These are phyloP conservation scores for Drosophila tsacasi DNA, from an alignment of 1,140 invertebrate species.

Conservation along the genomic window DNA sequence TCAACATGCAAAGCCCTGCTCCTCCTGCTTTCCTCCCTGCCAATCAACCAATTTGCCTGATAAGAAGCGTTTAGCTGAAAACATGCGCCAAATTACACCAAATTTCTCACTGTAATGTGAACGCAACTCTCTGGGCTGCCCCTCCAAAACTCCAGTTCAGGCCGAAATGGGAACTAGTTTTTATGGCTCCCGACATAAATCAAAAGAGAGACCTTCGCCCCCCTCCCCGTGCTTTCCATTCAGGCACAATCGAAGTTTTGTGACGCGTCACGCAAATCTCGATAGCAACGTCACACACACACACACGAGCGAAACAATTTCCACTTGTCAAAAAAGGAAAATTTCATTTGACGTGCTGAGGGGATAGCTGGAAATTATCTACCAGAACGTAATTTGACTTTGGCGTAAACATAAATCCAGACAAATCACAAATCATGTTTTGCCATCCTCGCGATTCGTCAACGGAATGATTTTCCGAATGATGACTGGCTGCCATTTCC, in stretches of 20 bases:
- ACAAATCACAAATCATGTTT: slow-evolving; percentile 73
- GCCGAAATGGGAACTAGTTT: slow-evolving; percentile 51
- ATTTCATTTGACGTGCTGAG: slow-evolving; percentile 50
- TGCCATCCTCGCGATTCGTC: slow-evolving; percentile 61
- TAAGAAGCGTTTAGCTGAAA: slow-evolving; percentile 81
- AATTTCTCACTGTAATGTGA: slow-evolving; percentile 78
- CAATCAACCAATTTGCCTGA: slow-evolving; percentile 79
- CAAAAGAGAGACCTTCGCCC: slow-evolving; percentile 54
- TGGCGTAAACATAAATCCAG: slow-evolving; percentile 59
- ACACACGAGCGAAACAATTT: slow-evolving; percentile 41
- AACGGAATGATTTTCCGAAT: slow-evolving; percentile 31
- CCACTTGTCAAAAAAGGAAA: slow-evolving; percentile 61
- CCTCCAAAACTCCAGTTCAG: too few relatives aligned
- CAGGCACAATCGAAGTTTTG: slow-evolving; percentile 52
- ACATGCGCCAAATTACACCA: slow-evolving; percentile 79
- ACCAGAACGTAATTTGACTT: slow-evolving; percentile 46
- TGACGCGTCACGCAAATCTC: slow-evolving; percentile 73
- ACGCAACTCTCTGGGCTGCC: not conserved
- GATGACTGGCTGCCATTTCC: slow-evolving; percentile 15
- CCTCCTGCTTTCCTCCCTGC: slow-evolving; percentile 2
- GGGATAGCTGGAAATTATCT: slow-evolving; percentile 31
- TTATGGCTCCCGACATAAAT: slow-evolving; percentile 70
- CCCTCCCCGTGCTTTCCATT: slow-evolving; percentile 7
- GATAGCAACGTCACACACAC: slow-evolving; percentile 42
- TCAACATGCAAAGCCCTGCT: slow-evolving; percentile 73